Percentiles rank a stretch among this genome's conserved stretches.
phyloP scores from a whole-genome alignment of 2,888 invertebrate species.

The Drosophila tanythrix region DNA sequence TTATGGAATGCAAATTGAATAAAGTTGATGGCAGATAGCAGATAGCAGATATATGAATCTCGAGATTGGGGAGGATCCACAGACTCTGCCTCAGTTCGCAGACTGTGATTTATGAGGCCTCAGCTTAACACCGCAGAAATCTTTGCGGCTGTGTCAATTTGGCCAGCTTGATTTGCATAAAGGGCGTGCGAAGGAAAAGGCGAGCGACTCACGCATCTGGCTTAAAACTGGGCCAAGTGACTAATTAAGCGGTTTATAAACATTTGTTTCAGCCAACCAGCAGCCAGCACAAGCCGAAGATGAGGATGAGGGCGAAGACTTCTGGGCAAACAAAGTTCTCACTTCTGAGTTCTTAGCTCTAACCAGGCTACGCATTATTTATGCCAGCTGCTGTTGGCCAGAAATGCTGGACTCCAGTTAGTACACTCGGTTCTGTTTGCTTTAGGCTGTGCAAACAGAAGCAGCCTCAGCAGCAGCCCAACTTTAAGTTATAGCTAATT shows the following conservation, averaged over 20 bases:
- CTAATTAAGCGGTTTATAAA: conserved; percentile 81
- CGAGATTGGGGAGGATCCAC: not conserved
- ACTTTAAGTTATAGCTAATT: conserved; percentile 69
- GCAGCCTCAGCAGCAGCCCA: conserved; percentile 8
- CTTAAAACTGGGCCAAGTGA: conserved; percentile 76
- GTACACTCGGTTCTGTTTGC: conserved; percentile 38
- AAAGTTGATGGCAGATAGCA: not conserved
- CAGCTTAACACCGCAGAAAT: conserved; percentile 75
- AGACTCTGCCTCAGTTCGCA: conserved; percentile 6
- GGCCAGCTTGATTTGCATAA: conserved; percentile 76
- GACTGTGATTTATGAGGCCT: conserved; percentile 70
- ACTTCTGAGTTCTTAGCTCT: conserved; percentile 29
- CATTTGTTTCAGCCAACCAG: conserved; percentile 72
- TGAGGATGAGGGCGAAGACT: conserved; percentile 18
- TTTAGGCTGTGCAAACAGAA: conserved; percentile 36
- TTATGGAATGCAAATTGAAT: not conserved
- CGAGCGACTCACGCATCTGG: conserved; percentile 33
- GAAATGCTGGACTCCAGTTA: conserved; percentile 2
- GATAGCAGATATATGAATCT: not conserved
- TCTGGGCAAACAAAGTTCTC: conserved; percentile 53
- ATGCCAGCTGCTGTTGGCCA: conserved; percentile 54
- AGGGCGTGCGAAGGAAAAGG: conserved; percentile 22
- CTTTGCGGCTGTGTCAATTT: conserved; percentile 77
- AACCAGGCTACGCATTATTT: conserved; percentile 60
- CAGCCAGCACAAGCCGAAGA: conserved; percentile 14